Evolutionary conservation across 2,888 invertebrate genomes (phyloP), one percentile per base, ranked within the genome.

Genomic region (Caenorhabditis afra): DNA sequence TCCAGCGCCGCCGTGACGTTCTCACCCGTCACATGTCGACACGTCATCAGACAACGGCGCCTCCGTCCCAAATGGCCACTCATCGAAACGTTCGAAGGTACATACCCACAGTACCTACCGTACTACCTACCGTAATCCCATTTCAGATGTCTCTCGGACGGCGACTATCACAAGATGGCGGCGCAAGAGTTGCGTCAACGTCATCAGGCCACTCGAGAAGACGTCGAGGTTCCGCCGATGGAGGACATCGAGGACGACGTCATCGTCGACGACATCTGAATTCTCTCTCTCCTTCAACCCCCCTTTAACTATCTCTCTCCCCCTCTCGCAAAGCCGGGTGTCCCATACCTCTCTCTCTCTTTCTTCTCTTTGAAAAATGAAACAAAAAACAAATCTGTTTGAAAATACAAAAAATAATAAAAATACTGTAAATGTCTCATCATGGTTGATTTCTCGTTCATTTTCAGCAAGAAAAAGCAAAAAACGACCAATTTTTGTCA

Each of bases 11-110:
- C 11, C 81, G 89, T 23, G 89, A 89, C 55, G 89, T 89, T 12
- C 76, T 89, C 16, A 89, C 88, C 8, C 85, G 89, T 23, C 89
- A 89, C 74, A 88, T 89, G 87, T 76, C 80, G n/a, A 89, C 89
- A 7, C 67, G 88, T 11, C 89, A 89, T 75, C 87, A 87, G 50
- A 58, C 84, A 3, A 82, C 76, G 35, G 83, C 85, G 8, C 65
- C 82, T 66, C 20, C 81, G 0, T 81, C 83, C 1, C 50, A 62
- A n/a, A 62, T 81, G 35, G 81, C 77, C 58, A 74, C 78, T 29
- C 82, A 82, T 71, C 74, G 82, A 7, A 81, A 81, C 58, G 79
- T 81, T 20, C 61, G 84, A 70, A 62, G 82, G 81, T 79, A 35
- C 44, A 37, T 39, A 37, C 35, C 35, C 39, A 35, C 55, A 55